Base-by-base conservation (phyloP, 2,113 vertebrate genomes). In the Phylloscopus trochiloides region DNA sequence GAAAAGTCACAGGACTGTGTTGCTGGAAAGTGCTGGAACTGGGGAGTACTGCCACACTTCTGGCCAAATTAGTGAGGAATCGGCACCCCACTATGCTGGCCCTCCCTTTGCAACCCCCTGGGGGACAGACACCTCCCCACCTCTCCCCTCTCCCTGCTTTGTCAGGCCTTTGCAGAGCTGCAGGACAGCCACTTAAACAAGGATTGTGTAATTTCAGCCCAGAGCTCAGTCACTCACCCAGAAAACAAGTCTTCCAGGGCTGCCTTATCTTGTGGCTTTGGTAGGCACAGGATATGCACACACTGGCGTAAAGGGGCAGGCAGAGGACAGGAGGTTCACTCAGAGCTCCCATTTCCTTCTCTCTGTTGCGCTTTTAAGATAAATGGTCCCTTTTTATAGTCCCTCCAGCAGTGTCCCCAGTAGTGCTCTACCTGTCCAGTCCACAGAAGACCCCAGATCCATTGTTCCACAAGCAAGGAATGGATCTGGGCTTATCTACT, bases 41-140 rank as follows among this genome's bases (percentile, higher is more conserved):
- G 22, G 22, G 18, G 26, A 7, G 5, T 32, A 28, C 51, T n/a
- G 18, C 38, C 52, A 63, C 10, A 26, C 13, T 10, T 47, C 58
- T 34, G 40, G 20, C 31, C 50, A 71, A 58, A 75, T 25, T 15
- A 31, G 22, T 10, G 43, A 72, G 32, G 26, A 51, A 63, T 14
- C 32, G 68, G 45, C 31, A 86, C 6, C 18, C 16, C 8, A 5
- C 5, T 42, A 17, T 28, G 18, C 20, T 82, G 38, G 2, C 22
- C 6, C 2, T 26, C 2, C 7, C 51, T 28, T 28, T 28, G 32
- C 43, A 54, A 9, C 2, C 5, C 14, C 4, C 8, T 24, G 21
- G 7, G 4, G n/a, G 7, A 20, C 29, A 73, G 25, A 47, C n/a
- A 32, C 14, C 7, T 32, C 32, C 48, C 48, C 28, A 36, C 14